These are phyloP conservation scores for Meandrusa payeni DNA, from an alignment of 2,888 invertebrate genomes.

Conservation along the genomic window DNA sequence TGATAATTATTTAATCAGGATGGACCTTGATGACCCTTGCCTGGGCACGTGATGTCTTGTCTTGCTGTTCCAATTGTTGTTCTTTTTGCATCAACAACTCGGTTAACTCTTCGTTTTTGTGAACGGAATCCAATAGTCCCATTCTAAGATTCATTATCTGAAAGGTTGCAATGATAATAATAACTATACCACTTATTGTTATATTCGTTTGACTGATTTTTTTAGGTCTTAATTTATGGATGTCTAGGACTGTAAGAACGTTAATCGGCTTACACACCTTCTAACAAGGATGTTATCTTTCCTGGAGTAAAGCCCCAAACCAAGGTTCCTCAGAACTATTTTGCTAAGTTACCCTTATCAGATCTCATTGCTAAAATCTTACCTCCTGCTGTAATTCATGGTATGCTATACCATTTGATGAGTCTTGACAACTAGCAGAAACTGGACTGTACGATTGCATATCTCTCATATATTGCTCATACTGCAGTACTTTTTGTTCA, in stretches of 20 bases:
- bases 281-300: too few species aligned
- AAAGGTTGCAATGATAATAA: too few species aligned
- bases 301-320: too few species aligned
- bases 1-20: slow-evolving; percentile 32
- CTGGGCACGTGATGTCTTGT: slow-evolving; percentile 81
- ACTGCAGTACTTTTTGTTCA: slow-evolving; percentile 71
- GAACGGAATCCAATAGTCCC: slow-evolving; percentile 63
- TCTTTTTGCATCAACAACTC: slow-evolving; percentile 75
- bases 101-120: slow-evolving; percentile 72
- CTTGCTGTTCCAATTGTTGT: slow-evolving; percentile 80
- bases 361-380: too few species aligned
- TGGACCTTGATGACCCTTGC: slow-evolving; percentile 81
- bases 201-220: too few species aligned
- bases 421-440: slow-evolving; percentile 47
- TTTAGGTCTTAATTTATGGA: too few species aligned
- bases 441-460: slow-evolving; percentile 55
- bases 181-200: too few species aligned
- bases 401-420: slow-evolving; percentile 49
- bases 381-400: slow-evolving; percentile 70
- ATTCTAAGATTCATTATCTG: slow-evolving; percentile 70
- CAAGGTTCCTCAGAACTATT: too few species aligned
- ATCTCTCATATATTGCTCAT: slow-evolving; percentile 62
- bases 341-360: too few species aligned
- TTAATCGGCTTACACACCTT: too few species aligned
- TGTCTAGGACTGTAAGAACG: too few species aligned